A percentile compares a stretch with the other conserved stretches of the same genome.
Conservation (phyloP, 1,140 invertebrate genomes). For the Varroa destructor region DNA sequence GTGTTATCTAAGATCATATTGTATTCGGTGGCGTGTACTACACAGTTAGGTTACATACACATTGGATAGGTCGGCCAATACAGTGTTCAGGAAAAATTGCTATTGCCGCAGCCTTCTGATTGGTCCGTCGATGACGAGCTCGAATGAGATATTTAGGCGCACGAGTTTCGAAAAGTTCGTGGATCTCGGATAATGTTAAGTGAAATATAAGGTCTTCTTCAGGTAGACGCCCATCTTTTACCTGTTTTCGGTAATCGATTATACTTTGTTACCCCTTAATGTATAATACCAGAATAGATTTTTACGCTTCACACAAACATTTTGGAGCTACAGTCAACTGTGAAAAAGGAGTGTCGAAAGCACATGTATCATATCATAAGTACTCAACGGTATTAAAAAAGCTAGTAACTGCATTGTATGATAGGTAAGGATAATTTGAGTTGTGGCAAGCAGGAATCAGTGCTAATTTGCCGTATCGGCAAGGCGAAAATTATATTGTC, state of each 20-base stretch:
- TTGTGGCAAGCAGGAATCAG: too few species aligned
- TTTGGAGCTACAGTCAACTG: background rate
- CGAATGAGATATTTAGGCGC: constrained; percentile 50
- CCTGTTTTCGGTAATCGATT: background rate
- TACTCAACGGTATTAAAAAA: background rate
- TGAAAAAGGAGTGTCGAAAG: background rate
- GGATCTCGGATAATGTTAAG: constrained; percentile 54
- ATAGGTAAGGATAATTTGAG: background rate
- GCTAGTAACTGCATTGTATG: background rate
- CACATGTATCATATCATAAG: background rate
- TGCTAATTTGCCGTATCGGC: too few species aligned
- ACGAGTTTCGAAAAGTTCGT: constrained; percentile 45
- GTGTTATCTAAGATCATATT: background rate
- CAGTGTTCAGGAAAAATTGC: constrained; percentile 20
- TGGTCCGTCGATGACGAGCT: constrained; percentile 48
- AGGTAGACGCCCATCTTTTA: constrained; percentile 51
- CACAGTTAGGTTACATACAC: background rate
- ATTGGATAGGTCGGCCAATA: background rate
- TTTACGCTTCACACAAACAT: background rate
- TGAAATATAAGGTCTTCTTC: constrained; percentile 53
- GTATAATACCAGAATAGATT: background rate
- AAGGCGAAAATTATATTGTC: too few species aligned
- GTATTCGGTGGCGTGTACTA: background rate
- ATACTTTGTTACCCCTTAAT: background rate
- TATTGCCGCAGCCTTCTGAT: background rate